phyloP scores from a whole-genome alignment of 2,113 vertebrate genomes.

The Pteropus alecto region DNA sequence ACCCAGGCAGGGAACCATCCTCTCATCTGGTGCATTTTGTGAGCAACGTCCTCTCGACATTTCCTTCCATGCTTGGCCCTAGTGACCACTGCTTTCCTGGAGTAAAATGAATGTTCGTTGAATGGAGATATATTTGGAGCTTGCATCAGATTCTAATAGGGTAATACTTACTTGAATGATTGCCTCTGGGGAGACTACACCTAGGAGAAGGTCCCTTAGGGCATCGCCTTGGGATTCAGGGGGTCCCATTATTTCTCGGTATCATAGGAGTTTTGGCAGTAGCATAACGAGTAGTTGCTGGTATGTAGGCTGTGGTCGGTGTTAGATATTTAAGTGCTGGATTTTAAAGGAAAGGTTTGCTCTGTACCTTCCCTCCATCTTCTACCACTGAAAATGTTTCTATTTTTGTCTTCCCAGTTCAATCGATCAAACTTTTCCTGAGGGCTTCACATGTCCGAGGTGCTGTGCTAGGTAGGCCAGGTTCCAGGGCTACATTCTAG shows the following conservation, averaged over 20 bases:
- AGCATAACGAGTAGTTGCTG: neutral
- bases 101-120: neutral
- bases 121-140: neutral
- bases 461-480: neutral
- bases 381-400: slow-evolving; percentile 28
- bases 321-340: neutral
- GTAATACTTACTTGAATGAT: neutral
- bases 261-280: neutral
- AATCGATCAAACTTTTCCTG: slow-evolving; percentile 3
- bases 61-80: neutral
- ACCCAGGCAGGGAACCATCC: neutral
- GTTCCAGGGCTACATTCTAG: neutral
- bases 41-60: neutral
- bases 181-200: neutral
- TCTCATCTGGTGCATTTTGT: neutral
- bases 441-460: slow-evolving; percentile 47
- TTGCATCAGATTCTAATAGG: too few species aligned
- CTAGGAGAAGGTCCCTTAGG: neutral
- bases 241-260: neutral
- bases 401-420: slow-evolving; percentile 1
- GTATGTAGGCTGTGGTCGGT: neutral
- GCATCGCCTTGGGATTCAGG: neutral
- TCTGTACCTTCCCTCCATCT: neutral
- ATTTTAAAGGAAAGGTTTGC: neutral
- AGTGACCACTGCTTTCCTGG: neutral